These are phyloP conservation scores for Styela plicata DNA, from an alignment of 23 tunicate species.

Conservation along the genomic window DNA sequence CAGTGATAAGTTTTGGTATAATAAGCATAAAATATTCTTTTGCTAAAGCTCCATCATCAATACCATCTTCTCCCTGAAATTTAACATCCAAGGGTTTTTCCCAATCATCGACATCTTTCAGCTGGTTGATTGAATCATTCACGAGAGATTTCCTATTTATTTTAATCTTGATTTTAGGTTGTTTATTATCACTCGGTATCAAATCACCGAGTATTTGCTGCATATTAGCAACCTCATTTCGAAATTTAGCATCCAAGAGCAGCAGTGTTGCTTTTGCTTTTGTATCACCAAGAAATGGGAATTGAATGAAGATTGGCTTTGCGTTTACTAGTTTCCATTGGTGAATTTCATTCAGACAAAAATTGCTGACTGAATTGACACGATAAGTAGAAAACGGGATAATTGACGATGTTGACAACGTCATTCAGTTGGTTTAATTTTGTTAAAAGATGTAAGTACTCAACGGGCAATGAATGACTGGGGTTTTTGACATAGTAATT, in stretches of 20 bases:
- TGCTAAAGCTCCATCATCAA: constrained; percentile 87
- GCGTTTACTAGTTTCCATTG: background rate
- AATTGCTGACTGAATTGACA: background rate
- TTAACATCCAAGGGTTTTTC: constrained; percentile 55
- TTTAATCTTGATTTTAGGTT: constrained; percentile 28
- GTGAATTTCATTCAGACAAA: too few relatives aligned
- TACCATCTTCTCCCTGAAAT: constrained; percentile 85
- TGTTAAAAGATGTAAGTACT: too few relatives aligned
- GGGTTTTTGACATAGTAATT: background rate
- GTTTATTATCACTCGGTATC: background rate
- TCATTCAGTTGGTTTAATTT: background rate
- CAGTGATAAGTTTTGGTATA: constrained; percentile 60
- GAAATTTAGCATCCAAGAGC: background rate
- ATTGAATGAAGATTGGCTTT: too few relatives aligned
- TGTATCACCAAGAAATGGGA: background rate
- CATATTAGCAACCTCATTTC: background rate
- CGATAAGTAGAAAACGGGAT: background rate
- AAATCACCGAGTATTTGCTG: background rate
- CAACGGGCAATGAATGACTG: background rate
- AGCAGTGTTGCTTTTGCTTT: background rate
- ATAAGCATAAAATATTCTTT: constrained; percentile 87
- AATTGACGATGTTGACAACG: background rate
- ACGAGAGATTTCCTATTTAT: constrained; percentile 41
- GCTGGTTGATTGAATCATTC: constrained; percentile 11
- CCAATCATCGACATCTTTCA: constrained; percentile 34